Base-by-base conservation (phyloP, 2,888 invertebrate genomes). In the Drosophila lutescens region DNA sequence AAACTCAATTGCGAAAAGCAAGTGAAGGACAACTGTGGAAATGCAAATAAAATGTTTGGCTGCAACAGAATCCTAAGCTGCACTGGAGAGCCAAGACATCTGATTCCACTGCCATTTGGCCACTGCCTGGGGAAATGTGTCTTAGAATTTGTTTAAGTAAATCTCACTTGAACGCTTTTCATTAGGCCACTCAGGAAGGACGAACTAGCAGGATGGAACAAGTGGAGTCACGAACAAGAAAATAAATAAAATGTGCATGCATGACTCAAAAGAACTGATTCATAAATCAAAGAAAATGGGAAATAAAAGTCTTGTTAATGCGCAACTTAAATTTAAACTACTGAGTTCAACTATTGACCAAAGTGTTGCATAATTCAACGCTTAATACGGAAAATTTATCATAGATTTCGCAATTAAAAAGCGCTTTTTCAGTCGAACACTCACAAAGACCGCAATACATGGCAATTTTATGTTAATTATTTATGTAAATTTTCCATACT, bases 111-210 rank as follows among this genome's bases (percentile, higher is more conserved):
- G 51, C 43, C 57, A n/a, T 26, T 38, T 38, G 23, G 38, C 61
- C 66, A 17, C 34, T 60, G 60, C 54, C 65, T 63, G 20, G 65
- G 71, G 68, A 84, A 76, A 77, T 73, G 69, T 69, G 78, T 73
- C 70, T 73, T 74, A 53, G 71, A 68, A 73, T 79, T 85, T 83
- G 44, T 72, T 72, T 76, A 83, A 84, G 74, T 73, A 74, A 88
- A 87, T 79, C 80, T 82, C 74, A 77, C 73, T 77, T 75, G 74
- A 86, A 80, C 70, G 70, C 76, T 78, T 76, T 89, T 79, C 78
- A 86, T 79, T 85, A 75, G 71, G 60, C 70, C 67, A 74, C 69
- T 85, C 71, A 80, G 47, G 67, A 58, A 66, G 54, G 32, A 47
- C 36, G 9, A 41, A 12, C 10, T 6, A 13, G 30, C 23, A 32